These are phyloP conservation scores for Sitta europaea DNA, from an alignment of 2,113 vertebrate genomes.

Conservation along the genomic window DNA sequence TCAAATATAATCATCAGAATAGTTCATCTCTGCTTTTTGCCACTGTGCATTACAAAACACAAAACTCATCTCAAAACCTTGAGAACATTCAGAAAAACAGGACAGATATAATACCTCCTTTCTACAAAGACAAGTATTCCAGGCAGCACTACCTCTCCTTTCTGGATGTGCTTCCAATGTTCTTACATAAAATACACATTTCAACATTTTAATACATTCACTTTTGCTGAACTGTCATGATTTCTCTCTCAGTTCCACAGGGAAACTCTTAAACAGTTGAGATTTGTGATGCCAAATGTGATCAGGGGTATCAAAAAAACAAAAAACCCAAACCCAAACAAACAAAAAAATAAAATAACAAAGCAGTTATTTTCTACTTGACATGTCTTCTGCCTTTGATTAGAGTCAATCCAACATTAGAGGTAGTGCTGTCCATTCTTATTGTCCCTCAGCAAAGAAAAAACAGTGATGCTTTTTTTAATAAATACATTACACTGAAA, in stretches of 20 bases:
- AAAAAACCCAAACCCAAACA: not conserved
- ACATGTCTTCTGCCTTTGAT: not conserved
- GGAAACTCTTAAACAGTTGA: not conserved
- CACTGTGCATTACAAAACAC: not conserved
- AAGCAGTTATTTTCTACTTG: not conserved
- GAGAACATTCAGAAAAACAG: not conserved
- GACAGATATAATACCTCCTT: not conserved
- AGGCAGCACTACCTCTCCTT: not conserved
- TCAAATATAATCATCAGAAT: not conserved
- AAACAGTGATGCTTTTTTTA: not conserved
- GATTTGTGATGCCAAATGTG: not conserved
- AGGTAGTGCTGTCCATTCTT: not conserved
- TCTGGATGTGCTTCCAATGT: not conserved
- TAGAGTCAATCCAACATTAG: not conserved
- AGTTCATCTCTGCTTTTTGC: not conserved
- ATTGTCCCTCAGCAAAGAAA: not conserved
- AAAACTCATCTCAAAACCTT: not conserved
- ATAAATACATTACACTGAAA: not conserved
- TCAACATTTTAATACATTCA: not conserved
- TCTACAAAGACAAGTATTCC: not conserved
- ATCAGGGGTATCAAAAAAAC: not conserved
- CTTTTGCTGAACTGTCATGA: not conserved
- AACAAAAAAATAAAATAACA: not conserved
- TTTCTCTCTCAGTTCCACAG: not conserved
- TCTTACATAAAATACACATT: not conserved